These are phyloP conservation scores for Balearica regulorum DNA, from an alignment of 2,797 vertebrate species.

Conservation along the genomic window DNA sequence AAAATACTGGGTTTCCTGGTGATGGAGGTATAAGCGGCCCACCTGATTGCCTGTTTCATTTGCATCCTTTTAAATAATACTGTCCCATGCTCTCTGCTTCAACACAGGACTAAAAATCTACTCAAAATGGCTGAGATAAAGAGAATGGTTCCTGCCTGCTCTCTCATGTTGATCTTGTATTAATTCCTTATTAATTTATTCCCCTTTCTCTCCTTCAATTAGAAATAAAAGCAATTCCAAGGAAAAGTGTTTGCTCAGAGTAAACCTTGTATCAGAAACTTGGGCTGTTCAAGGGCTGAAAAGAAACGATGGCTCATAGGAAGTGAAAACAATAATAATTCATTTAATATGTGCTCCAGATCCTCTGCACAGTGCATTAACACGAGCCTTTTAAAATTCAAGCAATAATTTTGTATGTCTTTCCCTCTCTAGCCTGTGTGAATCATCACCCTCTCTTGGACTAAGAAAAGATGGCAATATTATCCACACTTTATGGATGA, in stretches of 20 bases:
- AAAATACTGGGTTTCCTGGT: background rate
- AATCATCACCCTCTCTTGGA: constrained; percentile 10
- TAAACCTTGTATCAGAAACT: background rate
- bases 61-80: background rate
- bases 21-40: background rate
- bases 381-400: constrained; percentile 23
- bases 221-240: background rate
- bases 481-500: background rate
- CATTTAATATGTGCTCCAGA: constrained; percentile 4
- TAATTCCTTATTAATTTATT: background rate
- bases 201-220: background rate
- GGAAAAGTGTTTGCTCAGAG: background rate
- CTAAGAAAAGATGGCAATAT: background rate
- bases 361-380: background rate
- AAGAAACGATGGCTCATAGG: background rate
- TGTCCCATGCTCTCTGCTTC: background rate
- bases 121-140: background rate
- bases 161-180: background rate
- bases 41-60: background rate
- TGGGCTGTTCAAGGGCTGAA: background rate
- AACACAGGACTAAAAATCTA: background rate
- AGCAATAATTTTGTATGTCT: constrained; percentile 1
- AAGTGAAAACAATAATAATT: constrained; percentile 44
- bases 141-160: background rate
- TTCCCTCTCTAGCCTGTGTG: background rate